These are phyloP conservation scores for Origma solitaria DNA, from an alignment of 2,113 vertebrate genomes.

Conservation along the genomic window DNA sequence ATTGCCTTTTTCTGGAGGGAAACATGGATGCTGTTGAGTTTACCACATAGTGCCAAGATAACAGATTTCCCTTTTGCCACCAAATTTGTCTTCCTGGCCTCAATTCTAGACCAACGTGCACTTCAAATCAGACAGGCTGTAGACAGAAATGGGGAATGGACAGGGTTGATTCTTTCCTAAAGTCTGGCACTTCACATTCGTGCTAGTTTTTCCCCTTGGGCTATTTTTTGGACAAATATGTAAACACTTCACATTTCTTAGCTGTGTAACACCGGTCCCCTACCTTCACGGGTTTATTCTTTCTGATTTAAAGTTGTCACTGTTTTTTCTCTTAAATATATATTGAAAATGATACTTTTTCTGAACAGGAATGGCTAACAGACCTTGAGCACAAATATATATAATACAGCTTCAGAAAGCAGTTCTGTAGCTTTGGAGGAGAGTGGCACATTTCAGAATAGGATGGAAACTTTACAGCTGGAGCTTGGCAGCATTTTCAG, in stretches of 20 bases:
- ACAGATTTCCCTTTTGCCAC: not conserved
- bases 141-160: not conserved
- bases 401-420: not conserved
- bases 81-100: not conserved
- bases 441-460: not conserved
- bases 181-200: not conserved
- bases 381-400: not conserved
- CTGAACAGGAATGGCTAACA: not conserved
- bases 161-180: not conserved
- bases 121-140: not conserved
- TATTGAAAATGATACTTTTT: accelerated
- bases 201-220: not conserved
- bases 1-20: not conserved
- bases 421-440: not conserved
- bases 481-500: slow-evolving; percentile 12
- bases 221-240: not conserved
- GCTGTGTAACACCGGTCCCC: not conserved
- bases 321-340: not conserved
- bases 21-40: not conserved
- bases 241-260: not conserved
- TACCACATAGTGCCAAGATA: not conserved
- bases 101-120: not conserved
- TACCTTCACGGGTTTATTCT: not conserved
- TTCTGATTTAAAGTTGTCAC: not conserved
- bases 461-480: not conserved